Conservation (phyloP, 1,140 invertebrate species). For the Ooceraea biroi region DNA sequence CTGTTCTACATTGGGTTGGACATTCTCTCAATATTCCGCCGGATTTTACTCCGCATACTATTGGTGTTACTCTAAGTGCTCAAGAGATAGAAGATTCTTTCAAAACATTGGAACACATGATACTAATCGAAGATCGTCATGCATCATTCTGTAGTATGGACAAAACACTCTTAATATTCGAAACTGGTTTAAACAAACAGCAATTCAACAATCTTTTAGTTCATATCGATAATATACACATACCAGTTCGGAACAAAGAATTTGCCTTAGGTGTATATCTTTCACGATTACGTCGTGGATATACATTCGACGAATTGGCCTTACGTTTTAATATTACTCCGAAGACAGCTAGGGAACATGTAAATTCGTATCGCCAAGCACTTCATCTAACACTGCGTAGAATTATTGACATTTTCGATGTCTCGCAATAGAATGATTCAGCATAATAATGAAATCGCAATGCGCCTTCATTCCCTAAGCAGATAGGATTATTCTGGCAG, state of each 20-base stretch:
- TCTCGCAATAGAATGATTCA: background rate
- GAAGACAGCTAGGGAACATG: background rate
- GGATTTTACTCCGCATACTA: background rate
- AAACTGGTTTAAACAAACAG: background rate
- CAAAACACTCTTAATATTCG: background rate
- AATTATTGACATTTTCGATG: background rate
- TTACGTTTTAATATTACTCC: background rate
- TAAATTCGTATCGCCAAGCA: background rate
- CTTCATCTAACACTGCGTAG: background rate
- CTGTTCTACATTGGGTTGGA: background rate
- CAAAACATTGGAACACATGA: background rate
- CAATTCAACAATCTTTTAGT: background rate
- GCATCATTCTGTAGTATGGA: background rate
- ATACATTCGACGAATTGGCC: background rate
- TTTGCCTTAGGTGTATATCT: background rate
- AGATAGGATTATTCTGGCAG: background rate
- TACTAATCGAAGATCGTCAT: background rate
- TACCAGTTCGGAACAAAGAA: background rate
- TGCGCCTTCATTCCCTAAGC: background rate
- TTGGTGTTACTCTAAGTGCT: background rate
- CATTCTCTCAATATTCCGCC: background rate
- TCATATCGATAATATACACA: background rate
- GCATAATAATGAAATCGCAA: background rate
- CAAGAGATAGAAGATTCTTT: background rate
- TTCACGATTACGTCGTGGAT: background rate